Evolutionary conservation across 2,113 vertebrate genomes (phyloP).

Genomic region (Alouatta palliata): DNA sequence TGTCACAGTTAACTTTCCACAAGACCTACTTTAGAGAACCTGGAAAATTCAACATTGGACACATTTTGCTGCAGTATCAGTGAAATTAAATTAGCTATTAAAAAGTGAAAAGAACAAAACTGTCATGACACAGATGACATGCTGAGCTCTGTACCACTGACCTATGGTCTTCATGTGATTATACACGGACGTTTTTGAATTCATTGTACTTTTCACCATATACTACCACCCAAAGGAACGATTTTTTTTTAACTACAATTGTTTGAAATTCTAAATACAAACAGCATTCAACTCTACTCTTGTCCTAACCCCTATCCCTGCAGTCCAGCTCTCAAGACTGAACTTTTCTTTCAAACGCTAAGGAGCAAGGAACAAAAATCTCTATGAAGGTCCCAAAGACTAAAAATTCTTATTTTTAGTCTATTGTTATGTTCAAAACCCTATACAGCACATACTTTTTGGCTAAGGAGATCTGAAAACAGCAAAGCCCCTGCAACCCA

Average conservation of each 20-base stretch:
- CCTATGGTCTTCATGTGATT: neutral
- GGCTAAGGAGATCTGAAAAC: constrained; percentile 24
- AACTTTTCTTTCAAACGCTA: constrained; percentile 6
- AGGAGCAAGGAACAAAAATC: constrained; percentile 31
- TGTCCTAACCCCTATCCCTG: neutral
- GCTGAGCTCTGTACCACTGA: neutral
- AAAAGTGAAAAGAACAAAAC: constrained; percentile 24
- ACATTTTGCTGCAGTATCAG: neutral
- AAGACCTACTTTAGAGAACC: neutral
- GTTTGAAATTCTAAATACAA: constrained; percentile 46
- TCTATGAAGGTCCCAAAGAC: neutral
- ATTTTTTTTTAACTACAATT: neutral
- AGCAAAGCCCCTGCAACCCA: constrained; percentile 19
- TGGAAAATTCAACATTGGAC: neutral
- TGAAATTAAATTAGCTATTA: constrained; percentile 24
- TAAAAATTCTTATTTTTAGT: constrained; percentile 35
- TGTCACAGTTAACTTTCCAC: neutral
- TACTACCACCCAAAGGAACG: neutral
- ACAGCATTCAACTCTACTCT: neutral
- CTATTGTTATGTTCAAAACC: constrained; percentile 39
- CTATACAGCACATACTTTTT: neutral
- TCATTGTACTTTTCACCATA: neutral
- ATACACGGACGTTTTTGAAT: neutral
- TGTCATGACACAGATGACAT: neutral
- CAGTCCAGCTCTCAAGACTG: neutral